Evolutionary conservation across 2,797 vertebrate genomes (phyloP).

Genomic region (Ambastaia sidthimunki): DNA sequence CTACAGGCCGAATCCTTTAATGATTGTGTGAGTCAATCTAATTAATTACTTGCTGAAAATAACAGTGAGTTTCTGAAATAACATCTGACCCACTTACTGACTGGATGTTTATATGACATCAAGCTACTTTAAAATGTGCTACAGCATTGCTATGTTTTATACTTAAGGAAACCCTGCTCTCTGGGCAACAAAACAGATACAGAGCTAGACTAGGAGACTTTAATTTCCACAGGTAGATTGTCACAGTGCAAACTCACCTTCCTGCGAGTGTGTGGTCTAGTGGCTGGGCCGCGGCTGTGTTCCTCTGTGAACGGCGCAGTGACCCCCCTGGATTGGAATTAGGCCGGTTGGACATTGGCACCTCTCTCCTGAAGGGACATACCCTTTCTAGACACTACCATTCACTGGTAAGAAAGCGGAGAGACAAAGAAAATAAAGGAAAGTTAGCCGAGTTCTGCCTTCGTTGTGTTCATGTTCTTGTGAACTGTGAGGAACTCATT

Average conservation of each 20-base stretch:
- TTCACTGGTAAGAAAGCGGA: constrained; percentile 83
- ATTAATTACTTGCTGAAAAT: not conserved
- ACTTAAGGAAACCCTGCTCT: not conserved
- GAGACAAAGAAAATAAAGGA: constrained; percentile 39
- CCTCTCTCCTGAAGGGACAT: constrained; percentile 99
- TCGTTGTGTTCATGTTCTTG: not conserved
- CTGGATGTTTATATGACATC: not conserved
- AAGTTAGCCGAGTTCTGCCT: not conserved
- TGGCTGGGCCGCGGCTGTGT: constrained; percentile 99
- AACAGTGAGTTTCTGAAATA: not conserved
- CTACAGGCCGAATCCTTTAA: no score
- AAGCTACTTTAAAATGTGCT: not conserved
- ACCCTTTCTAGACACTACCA: constrained; percentile 99
- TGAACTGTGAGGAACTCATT: not conserved
- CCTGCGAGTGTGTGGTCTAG: constrained; percentile 95
- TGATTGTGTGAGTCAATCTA: not conserved
- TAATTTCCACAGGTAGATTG: not conserved
- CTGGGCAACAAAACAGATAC: not conserved
- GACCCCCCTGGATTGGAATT: constrained; percentile 99
- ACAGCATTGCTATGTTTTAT: not conserved
- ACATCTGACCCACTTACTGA: not conserved
- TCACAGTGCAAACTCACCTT: constrained; percentile 82
- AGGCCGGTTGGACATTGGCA: constrained; percentile 99
- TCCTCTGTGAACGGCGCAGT: constrained; percentile 99
- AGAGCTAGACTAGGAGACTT: not conserved